Evolutionary conservation across 2,888 invertebrate genomes (phyloP).

Genomic region (Brassicogethes aeneus): DNA sequence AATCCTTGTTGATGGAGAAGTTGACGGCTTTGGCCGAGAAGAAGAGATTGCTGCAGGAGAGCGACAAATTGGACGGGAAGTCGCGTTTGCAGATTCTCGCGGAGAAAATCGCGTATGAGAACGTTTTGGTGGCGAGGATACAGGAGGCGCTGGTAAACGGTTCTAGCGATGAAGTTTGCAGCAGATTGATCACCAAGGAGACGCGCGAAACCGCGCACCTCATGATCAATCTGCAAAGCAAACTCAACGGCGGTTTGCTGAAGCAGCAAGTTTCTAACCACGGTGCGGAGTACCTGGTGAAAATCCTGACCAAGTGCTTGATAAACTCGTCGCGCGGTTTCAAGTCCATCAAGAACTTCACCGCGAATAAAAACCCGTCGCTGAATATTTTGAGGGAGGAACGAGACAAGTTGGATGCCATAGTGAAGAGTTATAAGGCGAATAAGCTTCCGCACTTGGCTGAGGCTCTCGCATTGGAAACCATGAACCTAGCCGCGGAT

Average conservation of each 20-base stretch:
- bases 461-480: constrained; percentile 60
- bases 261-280: constrained; percentile 40
- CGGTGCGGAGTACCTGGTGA: constrained; percentile 61
- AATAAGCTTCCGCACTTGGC: constrained; percentile 62
- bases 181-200: constrained; percentile 56
- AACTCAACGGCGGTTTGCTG: constrained; percentile 48
- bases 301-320: constrained; percentile 65
- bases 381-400: constrained; percentile 26
- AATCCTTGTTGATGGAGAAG: constrained; percentile 60
- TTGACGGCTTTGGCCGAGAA: constrained; percentile 59
- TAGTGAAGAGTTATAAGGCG: constrained; percentile 49
- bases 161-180: constrained; percentile 43
- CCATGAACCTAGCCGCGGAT: constrained; percentile 51
- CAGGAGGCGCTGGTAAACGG: constrained; percentile 52
- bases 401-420: constrained; percentile 25
- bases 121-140: constrained; percentile 52
- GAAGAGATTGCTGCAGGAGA: constrained; percentile 55
- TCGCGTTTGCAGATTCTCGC: constrained; percentile 64
- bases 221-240: constrained; percentile 61
- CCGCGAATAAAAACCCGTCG: constrained; percentile 23
- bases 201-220: constrained; percentile 69
- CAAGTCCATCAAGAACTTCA: constrained; percentile 38
- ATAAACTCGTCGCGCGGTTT: constrained; percentile 33
- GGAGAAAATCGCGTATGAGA: constrained; percentile 74
- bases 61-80: constrained; percentile 58